These are phyloP conservation scores for Poecilus cupreus DNA, from an alignment of 2,888 invertebrate genomes.

Conservation along the genomic window DNA sequence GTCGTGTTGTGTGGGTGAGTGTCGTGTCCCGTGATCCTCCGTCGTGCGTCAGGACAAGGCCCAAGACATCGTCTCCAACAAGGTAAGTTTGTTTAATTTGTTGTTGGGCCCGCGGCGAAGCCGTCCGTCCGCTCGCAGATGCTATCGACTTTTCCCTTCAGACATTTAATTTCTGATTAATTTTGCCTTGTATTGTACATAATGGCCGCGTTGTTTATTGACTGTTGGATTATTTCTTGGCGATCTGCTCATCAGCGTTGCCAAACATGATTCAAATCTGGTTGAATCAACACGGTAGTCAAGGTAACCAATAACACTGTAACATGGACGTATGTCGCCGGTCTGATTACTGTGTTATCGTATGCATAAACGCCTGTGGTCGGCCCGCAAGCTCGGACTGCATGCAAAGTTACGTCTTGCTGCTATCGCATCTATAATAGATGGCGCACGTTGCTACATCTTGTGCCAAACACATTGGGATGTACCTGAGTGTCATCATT, in stretches of 20 bases:
- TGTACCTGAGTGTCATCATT: no score
- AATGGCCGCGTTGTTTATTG: no score
- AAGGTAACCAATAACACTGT: neutral
- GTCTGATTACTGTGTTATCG: constrained; percentile 25
- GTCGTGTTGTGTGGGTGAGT: neutral
- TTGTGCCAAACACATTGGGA: no score
- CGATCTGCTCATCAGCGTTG: no score
- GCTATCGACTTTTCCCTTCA: constrained; percentile 13
- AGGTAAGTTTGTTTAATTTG: constrained; percentile 43
- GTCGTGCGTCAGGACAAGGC: neutral
- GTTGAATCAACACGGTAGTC: neutral
- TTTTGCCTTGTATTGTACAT: neutral
- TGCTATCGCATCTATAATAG: no score
- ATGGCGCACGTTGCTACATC: no score
- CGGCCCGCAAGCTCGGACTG: neutral
- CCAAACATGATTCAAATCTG: neutral
- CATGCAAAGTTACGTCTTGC: constrained; percentile 7
- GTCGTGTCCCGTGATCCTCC: neutral
- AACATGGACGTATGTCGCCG: neutral
- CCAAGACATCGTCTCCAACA: no score
- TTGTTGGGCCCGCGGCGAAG: neutral
- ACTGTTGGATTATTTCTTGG: no score
- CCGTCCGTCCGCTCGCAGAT: neutral
- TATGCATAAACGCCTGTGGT: constrained; percentile 34
- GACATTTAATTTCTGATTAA: constrained; percentile 24